A percentile compares a stretch with the other conserved stretches of the same genome.
phyloP scores from a whole-genome alignment of 2,888 invertebrate genomes.

The Octonoba sinensis region DNA sequence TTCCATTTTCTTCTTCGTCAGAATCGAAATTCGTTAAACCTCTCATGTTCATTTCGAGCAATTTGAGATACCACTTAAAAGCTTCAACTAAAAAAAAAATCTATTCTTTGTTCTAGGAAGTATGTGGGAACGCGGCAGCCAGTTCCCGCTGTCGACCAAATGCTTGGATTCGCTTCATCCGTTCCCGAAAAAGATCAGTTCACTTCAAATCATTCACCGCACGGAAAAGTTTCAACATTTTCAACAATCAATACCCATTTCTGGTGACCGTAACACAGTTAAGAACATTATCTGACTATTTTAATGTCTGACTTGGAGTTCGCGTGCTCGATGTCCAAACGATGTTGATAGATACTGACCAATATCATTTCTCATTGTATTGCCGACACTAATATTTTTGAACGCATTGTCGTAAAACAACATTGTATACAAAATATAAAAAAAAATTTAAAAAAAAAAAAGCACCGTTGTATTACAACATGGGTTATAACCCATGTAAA shows the following conservation, averaged over 20 bases:
- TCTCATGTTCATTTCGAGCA: conserved; percentile 19
- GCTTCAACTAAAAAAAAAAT: conserved; percentile 21
- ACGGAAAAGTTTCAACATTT: conserved; percentile 27
- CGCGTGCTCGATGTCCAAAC: neutral
- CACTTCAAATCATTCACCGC: conserved; percentile 39
- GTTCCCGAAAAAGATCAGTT: conserved; percentile 27
- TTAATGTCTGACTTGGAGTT: conserved; percentile 2
- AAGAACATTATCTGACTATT: conserved; percentile 10
- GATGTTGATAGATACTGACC: too few relatives aligned
- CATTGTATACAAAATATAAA: too few relatives aligned
- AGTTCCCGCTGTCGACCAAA: conserved; percentile 38
- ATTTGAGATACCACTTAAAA: conserved; percentile 21
- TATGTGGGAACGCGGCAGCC: conserved; percentile 47
- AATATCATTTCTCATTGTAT: too few relatives aligned
- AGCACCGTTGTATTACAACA: too few relatives aligned
- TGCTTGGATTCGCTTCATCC: conserved; percentile 37
- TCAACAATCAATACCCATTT: too few relatives aligned
- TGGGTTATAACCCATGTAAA: too few relatives aligned
- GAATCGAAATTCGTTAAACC: conserved; percentile 49
- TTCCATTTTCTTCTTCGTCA: conserved; percentile 11
- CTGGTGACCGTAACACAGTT: too few relatives aligned
- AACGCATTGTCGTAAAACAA: too few relatives aligned
- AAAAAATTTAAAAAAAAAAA: too few relatives aligned
- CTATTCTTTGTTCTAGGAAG: neutral
- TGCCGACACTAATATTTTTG: too few relatives aligned